phyloP scores from a whole-genome alignment of 2,888 invertebrate genomes.

The Chromoteleia sp. region DNA sequence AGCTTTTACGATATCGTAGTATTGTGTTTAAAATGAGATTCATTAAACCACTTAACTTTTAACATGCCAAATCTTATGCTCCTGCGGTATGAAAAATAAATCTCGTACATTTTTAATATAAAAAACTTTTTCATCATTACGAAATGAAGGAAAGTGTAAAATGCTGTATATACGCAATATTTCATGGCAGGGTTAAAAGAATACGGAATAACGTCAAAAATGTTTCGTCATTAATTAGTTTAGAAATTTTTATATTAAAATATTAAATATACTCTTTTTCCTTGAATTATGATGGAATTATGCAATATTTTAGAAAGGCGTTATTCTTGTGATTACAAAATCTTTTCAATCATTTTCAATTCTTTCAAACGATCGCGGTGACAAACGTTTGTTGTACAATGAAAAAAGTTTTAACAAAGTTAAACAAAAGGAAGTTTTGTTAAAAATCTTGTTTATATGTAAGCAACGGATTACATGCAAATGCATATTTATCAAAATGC shows the following conservation, averaged over 20 bases:
- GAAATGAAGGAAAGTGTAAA: conserved; percentile 37
- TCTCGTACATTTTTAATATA: conserved; percentile 45
- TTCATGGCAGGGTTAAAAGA: conserved; percentile 18
- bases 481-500: conserved; percentile 20
- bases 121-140: conserved; percentile 40
- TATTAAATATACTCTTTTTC: background rate
- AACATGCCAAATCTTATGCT: conserved; percentile 19
- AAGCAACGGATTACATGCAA: conserved; percentile 13
- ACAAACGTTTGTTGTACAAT: no score
- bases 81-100: conserved; percentile 32
- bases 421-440: background rate
- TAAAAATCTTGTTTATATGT: conserved; percentile 2
- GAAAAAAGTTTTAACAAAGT: no score
- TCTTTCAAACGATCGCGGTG: no score
- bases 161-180: conserved; percentile 17
- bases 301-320: no score
- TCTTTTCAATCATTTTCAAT: no score
- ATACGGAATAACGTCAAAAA: background rate
- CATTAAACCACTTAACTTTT: conserved; percentile 35
- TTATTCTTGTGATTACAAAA: no score
- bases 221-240: conserved; percentile 22
- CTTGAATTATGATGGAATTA: no score
- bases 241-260: background rate
- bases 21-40: conserved; percentile 29
- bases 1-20: conserved; percentile 17